These are phyloP conservation scores for Anoplolepis gracilipes DNA, from an alignment of 1,140 invertebrate genomes.

Conservation along the genomic window DNA sequence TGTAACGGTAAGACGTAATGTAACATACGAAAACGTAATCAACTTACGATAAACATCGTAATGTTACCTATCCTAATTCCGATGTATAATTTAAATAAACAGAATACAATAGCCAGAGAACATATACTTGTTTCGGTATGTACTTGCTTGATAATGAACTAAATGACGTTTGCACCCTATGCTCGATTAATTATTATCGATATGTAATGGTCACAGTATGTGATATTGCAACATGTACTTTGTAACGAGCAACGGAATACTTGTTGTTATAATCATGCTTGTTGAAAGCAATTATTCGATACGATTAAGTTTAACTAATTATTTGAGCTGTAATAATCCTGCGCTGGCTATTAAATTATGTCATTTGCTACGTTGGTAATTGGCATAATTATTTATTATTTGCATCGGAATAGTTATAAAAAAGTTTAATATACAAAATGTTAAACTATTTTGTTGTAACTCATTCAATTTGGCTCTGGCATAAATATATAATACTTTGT, in stretches of 20 bases:
- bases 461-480: background rate
- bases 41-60: constrained; percentile 29
- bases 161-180: constrained; percentile 3
- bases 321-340: constrained; percentile 40
- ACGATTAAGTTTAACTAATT: constrained; percentile 43
- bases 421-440: background rate
- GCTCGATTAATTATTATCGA: constrained; percentile 50
- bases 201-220: constrained; percentile 3
- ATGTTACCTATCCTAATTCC: constrained; percentile 18
- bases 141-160: constrained; percentile 51
- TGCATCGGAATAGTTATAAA: background rate
- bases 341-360: constrained; percentile 17
- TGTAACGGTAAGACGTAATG: constrained; percentile 43
- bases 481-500: background rate
- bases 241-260: constrained; percentile 4
- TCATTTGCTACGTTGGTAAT: background rate
- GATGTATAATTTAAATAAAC: constrained; percentile 42
- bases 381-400: constrained; percentile 19
- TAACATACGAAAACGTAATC: constrained; percentile 22
- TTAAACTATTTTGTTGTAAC: constrained; percentile 27
- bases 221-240: constrained; percentile 13
- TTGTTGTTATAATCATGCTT: constrained; percentile 13
- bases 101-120: background rate
- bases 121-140: background rate
- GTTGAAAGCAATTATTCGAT: constrained; percentile 50